Evolutionary conservation across 1,140 invertebrate genomes (phyloP).

Genomic region (Drosophila simulans): DNA sequence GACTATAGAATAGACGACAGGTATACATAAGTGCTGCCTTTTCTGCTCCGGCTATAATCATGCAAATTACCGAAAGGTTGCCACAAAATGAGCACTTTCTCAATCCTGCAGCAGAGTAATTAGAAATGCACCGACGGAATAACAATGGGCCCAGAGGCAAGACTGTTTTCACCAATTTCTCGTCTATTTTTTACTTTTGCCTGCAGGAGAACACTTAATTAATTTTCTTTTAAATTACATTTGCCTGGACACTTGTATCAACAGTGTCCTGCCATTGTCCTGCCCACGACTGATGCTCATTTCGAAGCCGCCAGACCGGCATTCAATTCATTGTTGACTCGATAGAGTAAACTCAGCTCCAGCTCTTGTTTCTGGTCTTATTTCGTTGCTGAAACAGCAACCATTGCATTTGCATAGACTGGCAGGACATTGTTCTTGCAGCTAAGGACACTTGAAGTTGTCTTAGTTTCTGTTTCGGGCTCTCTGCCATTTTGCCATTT

Average conservation of each 20-base stretch:
- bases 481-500: slow-evolving; percentile 40
- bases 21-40: slow-evolving; percentile 4
- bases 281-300: slow-evolving; percentile 47
- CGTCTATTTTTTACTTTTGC: slow-evolving; percentile 3
- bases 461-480: slow-evolving; percentile 27
- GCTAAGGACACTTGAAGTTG: slow-evolving; percentile 31
- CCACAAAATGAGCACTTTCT: slow-evolving; percentile 10
- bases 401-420: slow-evolving; percentile 31
- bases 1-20: slow-evolving; percentile 1
- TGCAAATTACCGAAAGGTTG: slow-evolving; percentile 52
- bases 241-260: slow-evolving; percentile 64
- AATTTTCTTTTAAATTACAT: slow-evolving; percentile 75
- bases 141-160: slow-evolving; percentile 42
- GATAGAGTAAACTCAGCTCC: slow-evolving; percentile 52
- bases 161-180: slow-evolving; percentile 21
- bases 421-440: slow-evolving; percentile 30
- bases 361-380: slow-evolving; percentile 12
- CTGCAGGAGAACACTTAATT: slow-evolving; percentile 59
- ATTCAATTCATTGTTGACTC: slow-evolving; percentile 76
- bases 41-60: slow-evolving; percentile 35
- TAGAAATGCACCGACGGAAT: slow-evolving; percentile 63
- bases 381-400: slow-evolving; percentile 39
- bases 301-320: slow-evolving; percentile 41
- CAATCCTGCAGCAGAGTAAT: slow-evolving; percentile 46
- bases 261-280: slow-evolving; percentile 45